Percentiles rank a stretch among this genome's conserved stretches.
Conservation (phyloP, 1,140 invertebrate species). For the Heliconius hewitsoni region DNA sequence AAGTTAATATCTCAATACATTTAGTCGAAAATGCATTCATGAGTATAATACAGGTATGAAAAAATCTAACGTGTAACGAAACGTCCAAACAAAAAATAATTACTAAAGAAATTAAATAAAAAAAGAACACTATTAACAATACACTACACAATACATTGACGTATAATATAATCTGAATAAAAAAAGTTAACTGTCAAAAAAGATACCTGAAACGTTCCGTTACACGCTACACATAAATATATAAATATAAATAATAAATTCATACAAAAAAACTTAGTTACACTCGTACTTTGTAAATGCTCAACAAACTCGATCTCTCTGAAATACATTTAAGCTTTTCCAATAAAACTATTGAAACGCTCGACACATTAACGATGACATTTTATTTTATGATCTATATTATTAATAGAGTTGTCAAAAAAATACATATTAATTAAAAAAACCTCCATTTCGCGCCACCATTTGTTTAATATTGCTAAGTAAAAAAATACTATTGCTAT, state of each 20-base stretch:
- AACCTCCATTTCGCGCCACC: constrained; percentile 9
- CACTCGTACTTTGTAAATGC: constrained; percentile 51
- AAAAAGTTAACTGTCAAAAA: neutral
- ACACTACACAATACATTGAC: neutral
- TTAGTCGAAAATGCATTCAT: constrained; percentile 70
- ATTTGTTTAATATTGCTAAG: constrained; percentile 7
- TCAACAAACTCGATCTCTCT: constrained; percentile 26
- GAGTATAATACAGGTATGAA: constrained; percentile 74
- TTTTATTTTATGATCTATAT: neutral
- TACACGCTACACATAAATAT: constrained; percentile 29
- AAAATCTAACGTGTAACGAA: constrained; percentile 39
- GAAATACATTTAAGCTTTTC: neutral
- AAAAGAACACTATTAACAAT: constrained; percentile 1
- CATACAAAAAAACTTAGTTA: constrained; percentile 48
- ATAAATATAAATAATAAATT: constrained; percentile 53
- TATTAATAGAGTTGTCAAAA: constrained; percentile 6
- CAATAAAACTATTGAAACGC: neutral
- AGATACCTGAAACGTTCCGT: constrained; percentile 24
- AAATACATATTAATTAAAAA: neutral
- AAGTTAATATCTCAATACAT: constrained; percentile 59
- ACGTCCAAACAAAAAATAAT: constrained; percentile 25
- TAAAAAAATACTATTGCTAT: constrained; percentile 22
- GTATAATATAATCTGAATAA: neutral
- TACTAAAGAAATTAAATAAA: neutral
- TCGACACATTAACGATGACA: constrained; percentile 2